A percentile compares a stretch with the other conserved stretches of the same genome.
phyloP scores from a whole-genome alignment of 2,113 vertebrate genomes.

The Pterocles orientalis region DNA sequence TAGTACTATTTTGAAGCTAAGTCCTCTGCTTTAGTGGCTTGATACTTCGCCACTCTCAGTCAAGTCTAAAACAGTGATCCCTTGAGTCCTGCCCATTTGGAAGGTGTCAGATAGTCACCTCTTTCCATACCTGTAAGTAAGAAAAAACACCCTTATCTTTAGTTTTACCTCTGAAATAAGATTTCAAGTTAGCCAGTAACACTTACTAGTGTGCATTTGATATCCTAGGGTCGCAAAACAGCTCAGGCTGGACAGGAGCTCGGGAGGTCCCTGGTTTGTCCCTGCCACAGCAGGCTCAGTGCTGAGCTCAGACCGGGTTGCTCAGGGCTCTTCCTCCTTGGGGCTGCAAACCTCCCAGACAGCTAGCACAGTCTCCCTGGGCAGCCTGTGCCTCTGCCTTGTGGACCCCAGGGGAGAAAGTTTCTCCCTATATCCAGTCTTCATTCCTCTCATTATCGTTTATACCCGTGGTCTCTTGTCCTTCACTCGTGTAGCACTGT shows the following conservation, averaged over 20 bases:
- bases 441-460: not conserved
- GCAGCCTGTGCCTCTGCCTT: not conserved
- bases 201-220: not conserved
- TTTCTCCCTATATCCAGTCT: not conserved
- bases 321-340: rapidly evolving
- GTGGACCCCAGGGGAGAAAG: rapidly evolving
- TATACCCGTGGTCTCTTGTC: not conserved
- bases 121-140: not conserved
- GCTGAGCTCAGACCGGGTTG: rapidly evolving
- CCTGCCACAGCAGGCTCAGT: not conserved
- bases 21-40: not conserved
- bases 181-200: not conserved
- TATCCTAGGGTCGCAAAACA: not conserved
- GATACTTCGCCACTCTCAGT: not conserved
- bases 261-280: rapidly evolving
- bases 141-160: not conserved
- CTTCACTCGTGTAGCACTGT: not conserved
- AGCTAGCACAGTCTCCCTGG: not conserved
- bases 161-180: not conserved
- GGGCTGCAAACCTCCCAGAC: rapidly evolving
- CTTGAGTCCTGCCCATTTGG: not conserved
- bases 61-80: not conserved
- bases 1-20: not conserved
- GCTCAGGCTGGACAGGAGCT: not conserved
- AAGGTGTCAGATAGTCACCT: not conserved